Evolutionary conservation across 2,113 vertebrate species (phyloP), one percentile per base, ranked within the genome.

Genomic region (Entelurus aequoreus): DNA sequence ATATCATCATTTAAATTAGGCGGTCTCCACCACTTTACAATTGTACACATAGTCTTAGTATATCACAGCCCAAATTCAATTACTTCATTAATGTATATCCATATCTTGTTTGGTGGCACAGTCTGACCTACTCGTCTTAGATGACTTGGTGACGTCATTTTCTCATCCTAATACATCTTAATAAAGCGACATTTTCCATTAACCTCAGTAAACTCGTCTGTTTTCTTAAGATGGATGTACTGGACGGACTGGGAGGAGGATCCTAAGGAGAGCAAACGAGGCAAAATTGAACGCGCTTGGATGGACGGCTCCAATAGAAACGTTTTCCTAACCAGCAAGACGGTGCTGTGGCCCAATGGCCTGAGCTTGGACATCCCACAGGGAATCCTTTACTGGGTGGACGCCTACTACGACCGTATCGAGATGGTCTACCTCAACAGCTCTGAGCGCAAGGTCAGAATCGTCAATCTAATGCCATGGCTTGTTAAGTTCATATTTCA

Each of bases 161-260:
- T 12, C 3, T 11, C 12, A 11, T 38, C 2, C 37, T 5, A 55
- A 38, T 55, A 12, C 8, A 38, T n/a, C 36, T 37, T 38, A 10
- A 6, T 38, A 38, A 9, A 10, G 15, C 40, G 15, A 38, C 6
- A 38, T 0, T n/a, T 55, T 54, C 6, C 15, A 9, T 55, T 14
- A 38, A 40, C 21, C 36, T 14, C 16, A 12, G 44, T 12, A 66
- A 54, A 74, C 36, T 10, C 1, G 21, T 8, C 35, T 57, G n/a
- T 65, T 40, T 8, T 53, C 48, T 53, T 11, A 79, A 99, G 97
- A 78, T 99, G 94, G 95, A 97, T 99, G 95, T 99, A 99, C 82
- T 99, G 97, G 97, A 98, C 97, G 0, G 97, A 99, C 87, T 99
- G 96, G 97, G 97, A 99, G 77, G 97, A 98, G 63, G 96, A 99